Percentiles rank a stretch among this genome's conserved stretches.
phyloP scores from a whole-genome alignment of 2,113 vertebrate species.

The Caloenas nicobarica region DNA sequence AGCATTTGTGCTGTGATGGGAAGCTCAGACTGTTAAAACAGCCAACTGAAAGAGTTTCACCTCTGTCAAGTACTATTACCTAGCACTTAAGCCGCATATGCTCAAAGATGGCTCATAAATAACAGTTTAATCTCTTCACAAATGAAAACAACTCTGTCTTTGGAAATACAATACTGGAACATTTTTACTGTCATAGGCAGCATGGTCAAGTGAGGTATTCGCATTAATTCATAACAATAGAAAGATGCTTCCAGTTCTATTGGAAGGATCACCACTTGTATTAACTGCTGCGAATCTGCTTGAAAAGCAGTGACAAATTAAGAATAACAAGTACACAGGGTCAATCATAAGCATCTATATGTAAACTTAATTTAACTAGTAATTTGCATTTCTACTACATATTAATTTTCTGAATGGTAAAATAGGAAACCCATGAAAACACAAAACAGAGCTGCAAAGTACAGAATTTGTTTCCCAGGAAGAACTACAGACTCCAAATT shows the following conservation, averaged over 20 bases:
- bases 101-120: not conserved
- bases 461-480: not conserved
- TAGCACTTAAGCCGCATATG: not conserved
- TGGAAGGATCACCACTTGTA: not conserved
- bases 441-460: not conserved
- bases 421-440: not conserved
- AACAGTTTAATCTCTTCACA: not conserved
- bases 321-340: not conserved
- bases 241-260: not conserved
- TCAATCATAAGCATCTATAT: not conserved
- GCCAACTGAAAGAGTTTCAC: not conserved
- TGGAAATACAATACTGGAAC: not conserved
- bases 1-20: not conserved
- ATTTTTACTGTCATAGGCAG: not conserved
- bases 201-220: not conserved
- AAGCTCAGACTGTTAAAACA: not conserved
- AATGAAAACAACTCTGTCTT: not conserved
- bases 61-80: not conserved
- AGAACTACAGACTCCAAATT: not conserved
- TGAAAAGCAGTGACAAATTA: not conserved
- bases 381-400: not conserved
- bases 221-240: not conserved
- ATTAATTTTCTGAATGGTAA: not conserved
- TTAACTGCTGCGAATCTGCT: not conserved
- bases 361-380: not conserved